Base-by-base conservation (phyloP, 1,140 invertebrate genomes). In the Mactra quadrangularis region DNA sequence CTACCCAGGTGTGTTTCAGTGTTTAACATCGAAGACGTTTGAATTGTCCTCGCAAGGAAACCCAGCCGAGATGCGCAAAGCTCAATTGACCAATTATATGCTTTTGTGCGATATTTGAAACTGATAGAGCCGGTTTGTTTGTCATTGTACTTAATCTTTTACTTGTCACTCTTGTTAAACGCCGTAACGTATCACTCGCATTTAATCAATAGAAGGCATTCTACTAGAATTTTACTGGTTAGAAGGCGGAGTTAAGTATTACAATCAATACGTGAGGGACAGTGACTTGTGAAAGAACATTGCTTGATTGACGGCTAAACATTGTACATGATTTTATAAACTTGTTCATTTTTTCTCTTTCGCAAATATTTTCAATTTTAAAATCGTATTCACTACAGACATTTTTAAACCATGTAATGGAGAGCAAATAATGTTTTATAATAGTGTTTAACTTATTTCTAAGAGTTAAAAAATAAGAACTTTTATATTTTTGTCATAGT, bases 21-120 rank as follows among this genome's bases (percentile, higher is more conserved):
- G 6, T 50, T 31, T 27, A 33, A 11, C 3, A 68, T 27, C 64
- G 2, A n/a, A 68, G 64, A 47, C 41, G 22, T 47, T n/a, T 68
- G 47, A 50, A 68, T 68, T 68, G 64, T 68, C 64, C 64, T 57
- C 38, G 38, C 25, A n/a, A 27, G 27, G 35, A 66, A 38, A 25
- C 62, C 19, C 29, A 47, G n/a, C 64, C 11, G 64, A 47, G 64
- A 68, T 68, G 64, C 47, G 64, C 64, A 68, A 33, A 50, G 64
- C 64, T 68, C 64, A 68, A 68, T 68, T 68, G 64, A 47, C 64
- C 64, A 68, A 68, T 68, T 68, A 68, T 68, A 50, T 38, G 64
- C 45, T 68, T 68, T 68, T 68, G 64, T 68, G 45, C 64, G 64
- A 50, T 68, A 68, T 68, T 50, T 68, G 64, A 68, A 68, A 47